Conservation (phyloP, 30 jellyfish, hydroid and myxozoan species). For the Turritopsis dohrnii region DNA sequence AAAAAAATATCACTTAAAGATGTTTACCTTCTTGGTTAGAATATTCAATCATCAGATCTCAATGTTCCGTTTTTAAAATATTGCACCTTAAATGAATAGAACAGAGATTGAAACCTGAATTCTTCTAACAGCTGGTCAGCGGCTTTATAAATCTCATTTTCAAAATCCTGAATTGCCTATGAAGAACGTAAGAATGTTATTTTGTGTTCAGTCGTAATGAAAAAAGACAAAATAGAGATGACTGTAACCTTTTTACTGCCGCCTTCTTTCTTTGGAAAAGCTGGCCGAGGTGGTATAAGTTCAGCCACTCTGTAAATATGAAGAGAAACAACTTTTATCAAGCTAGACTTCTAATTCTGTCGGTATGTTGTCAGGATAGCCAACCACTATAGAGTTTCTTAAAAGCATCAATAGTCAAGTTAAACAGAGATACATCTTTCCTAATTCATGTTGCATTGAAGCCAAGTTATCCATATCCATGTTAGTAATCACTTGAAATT, state of each 20-base stretch:
- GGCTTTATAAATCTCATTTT: slow-evolving; percentile 47
- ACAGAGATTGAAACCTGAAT: slow-evolving; percentile 58
- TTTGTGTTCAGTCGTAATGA: background rate
- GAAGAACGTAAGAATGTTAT: background rate
- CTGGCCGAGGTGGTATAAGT: slow-evolving; percentile 81
- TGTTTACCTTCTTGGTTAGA: no score
- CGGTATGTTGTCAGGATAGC: no score
- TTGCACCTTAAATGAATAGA: no score
- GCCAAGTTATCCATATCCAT: no score
- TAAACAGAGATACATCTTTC: no score
- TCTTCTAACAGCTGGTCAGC: slow-evolving; percentile 74
- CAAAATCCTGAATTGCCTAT: slow-evolving; percentile 65
- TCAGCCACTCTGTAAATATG: slow-evolving; percentile 50
- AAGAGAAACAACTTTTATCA: background rate
- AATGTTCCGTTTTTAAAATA: no score
- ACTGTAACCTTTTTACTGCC: slow-evolving; percentile 65
- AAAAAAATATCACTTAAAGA: no score
- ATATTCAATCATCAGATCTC: no score
- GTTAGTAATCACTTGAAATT: no score
- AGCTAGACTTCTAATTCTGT: background rate
- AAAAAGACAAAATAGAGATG: background rate
- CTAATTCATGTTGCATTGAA: no score
- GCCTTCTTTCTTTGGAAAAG: slow-evolving; percentile 60
- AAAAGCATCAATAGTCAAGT: no score
- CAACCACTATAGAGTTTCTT: no score